Conservation (phyloP, 2,888 invertebrate species). For the Parnassius apollo region DNA sequence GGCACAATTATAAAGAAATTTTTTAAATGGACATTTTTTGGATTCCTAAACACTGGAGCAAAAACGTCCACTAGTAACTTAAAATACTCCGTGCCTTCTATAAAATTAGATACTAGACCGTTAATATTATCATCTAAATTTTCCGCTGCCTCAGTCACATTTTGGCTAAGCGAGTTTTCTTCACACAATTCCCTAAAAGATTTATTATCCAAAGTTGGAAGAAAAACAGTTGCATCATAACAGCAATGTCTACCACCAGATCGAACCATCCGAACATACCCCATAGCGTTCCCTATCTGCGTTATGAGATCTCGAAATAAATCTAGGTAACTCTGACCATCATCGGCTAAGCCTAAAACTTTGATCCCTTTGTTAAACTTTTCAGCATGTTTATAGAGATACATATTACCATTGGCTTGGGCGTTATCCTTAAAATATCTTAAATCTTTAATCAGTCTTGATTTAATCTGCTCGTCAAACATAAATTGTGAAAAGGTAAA, state of each 20-base stretch:
- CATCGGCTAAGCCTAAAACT: constrained; percentile 90
- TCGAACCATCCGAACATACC: constrained; percentile 95
- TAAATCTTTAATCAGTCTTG: constrained; percentile 93
- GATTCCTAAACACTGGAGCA: constrained; percentile 91
- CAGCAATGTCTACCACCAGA: constrained; percentile 96
- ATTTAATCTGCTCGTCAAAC: constrained; percentile 98
- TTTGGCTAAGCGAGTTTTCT: constrained; percentile 80
- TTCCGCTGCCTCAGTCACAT: constrained; percentile 84
- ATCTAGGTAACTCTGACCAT: constrained; percentile 94
- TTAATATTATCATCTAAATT: constrained; percentile 89
- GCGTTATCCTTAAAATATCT: constrained; percentile 90
- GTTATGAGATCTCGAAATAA: constrained; percentile 95
- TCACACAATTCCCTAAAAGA: constrained; percentile 84
- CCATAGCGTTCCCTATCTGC: constrained; percentile 98
- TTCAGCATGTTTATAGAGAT: constrained; percentile 94
- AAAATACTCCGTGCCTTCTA: constrained; percentile 94
- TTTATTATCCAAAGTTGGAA: constrained; percentile 87
- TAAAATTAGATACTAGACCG: constrained; percentile 90
- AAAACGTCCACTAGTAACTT: constrained; percentile 96
- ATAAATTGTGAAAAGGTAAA: constrained; percentile 97
- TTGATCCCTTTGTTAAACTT: constrained; percentile 95
- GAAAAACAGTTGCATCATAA: constrained; percentile 93
- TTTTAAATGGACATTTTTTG: constrained; percentile 92
- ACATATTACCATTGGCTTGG: constrained; percentile 83
- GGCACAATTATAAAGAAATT: constrained; percentile 97